Percentiles rank a stretch among this genome's conserved stretches.
Conservation (phyloP, 2,888 invertebrate genomes). For the Chrysolina oricalcia region DNA sequence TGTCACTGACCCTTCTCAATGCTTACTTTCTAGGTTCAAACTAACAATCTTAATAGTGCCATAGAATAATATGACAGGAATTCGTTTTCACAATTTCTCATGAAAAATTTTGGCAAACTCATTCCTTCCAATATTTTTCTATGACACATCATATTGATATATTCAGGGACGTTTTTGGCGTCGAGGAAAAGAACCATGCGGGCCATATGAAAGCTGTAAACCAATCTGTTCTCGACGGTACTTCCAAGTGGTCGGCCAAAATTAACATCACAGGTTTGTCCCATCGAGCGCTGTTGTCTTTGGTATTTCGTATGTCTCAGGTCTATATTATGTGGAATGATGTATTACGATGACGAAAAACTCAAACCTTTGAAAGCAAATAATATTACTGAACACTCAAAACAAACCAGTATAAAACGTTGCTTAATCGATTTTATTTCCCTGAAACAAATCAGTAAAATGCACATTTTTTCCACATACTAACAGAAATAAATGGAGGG, state of each 20-base stretch:
- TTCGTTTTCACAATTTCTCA: background rate
- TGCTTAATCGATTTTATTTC: too few species aligned
- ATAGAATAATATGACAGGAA: conserved; percentile 3
- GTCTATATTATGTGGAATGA: conserved; percentile 29
- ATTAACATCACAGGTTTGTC: conserved; percentile 99
- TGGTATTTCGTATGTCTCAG: conserved; percentile 5
- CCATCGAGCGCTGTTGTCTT: conserved; percentile 17
- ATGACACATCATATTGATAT: conserved; percentile 43
- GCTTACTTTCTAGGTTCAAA: background rate
- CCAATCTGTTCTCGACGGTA: conserved; percentile 98
- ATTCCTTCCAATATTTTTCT: conserved; percentile 30
- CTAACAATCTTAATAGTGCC: conserved; percentile 1
- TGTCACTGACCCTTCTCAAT: background rate
- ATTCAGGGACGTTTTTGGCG: conserved; percentile 93
- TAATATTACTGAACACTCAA: too few species aligned
- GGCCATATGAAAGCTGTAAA: conserved; percentile 99
- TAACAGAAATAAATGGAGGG: too few species aligned
- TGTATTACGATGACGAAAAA: background rate
- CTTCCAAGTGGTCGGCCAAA: conserved; percentile 99
- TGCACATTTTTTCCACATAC: too few species aligned
- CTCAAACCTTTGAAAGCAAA: conserved; percentile 1
- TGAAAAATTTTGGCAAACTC: background rate
- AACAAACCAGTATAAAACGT: too few species aligned
- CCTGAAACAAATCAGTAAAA: too few species aligned
- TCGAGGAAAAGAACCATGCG: conserved; percentile 94